Base-by-base conservation (phyloP, 2,888 invertebrate genomes). In the Nemurella pictetii region DNA sequence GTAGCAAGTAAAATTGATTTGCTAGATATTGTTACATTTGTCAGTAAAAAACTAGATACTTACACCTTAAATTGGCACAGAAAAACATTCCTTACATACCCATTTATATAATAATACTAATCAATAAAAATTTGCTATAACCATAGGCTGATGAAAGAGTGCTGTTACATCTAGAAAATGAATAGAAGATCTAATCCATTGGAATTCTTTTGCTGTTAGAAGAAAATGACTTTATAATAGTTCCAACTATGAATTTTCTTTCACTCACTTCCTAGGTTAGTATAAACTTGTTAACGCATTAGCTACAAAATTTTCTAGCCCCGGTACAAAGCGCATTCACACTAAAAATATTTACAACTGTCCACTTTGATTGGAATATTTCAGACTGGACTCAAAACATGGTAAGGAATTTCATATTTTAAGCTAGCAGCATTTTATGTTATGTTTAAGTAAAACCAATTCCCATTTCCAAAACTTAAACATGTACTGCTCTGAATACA, bases 61-160 rank as follows among this genome's bases (percentile, higher is more conserved):
- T 86, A 86, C 80, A 85, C 84, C 86, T 85, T 86, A 86, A 84
- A 85, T 86, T 86, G 86, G 86, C 86, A 86, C 85, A 86, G 84
- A 85, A 85, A 86, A 86, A 84, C 85, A 85, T 84, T 85, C 86
- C 86, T 86, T 83, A 26, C 74, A 84, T 84, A 82, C 82, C 72
- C 82, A 82, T 82, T 30, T 85, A 29, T 83, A 85, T 80, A 55
- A 85, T 80, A 55, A 55, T 55, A 55, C 55, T 55, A 55, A 55
- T 55, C 55, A 55, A 28, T 84, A 84, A 80, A 80, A 84, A 84
- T 84, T 80, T 84, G 84, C 55, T 55, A 55, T 55, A 20, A 55
- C 20, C 55, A 55, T 20, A 55, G 55, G 55, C 20, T 55, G 55
- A 20, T 55, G 20, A 12, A 55, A 7, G 20, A 55, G 12, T 55